Evolutionary conservation across 2,888 invertebrate genomes (phyloP).

Genomic region (Didymodactylos carnosus): DNA sequence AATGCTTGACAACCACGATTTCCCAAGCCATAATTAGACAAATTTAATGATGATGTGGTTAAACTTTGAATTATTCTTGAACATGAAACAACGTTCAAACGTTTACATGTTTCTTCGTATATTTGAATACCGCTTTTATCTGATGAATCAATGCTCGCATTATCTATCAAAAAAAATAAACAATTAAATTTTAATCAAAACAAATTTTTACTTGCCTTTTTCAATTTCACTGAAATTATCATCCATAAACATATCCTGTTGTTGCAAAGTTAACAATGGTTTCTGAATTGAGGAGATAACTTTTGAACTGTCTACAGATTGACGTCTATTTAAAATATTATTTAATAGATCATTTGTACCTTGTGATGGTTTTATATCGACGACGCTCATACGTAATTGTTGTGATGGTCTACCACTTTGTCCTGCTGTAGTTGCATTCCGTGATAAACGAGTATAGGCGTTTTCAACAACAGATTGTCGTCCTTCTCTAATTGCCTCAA

Average conservation of each 20-base stretch:
- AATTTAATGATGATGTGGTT: neutral
- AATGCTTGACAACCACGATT: neutral
- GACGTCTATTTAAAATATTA: neutral
- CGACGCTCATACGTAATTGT: neutral
- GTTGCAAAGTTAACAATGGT: neutral
- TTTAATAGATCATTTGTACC: neutral
- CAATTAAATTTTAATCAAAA: neutral
- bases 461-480: neutral
- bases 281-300: neutral
- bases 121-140: neutral
- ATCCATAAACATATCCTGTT: neutral
- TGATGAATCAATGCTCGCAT: neutral
- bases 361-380: neutral
- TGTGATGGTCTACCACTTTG: neutral
- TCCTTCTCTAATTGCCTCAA: neutral
- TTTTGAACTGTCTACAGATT: no score
- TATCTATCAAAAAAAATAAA: neutral
- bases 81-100: neutral
- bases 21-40: neutral
- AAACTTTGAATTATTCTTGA: neutral
- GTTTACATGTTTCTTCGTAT: neutral
- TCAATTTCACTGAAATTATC: neutral
- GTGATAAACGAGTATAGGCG: neutral
- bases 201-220: neutral
- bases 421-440: neutral